Conservation (phyloP, 2,113 vertebrate species). For the Polypterus bichir region DNA sequence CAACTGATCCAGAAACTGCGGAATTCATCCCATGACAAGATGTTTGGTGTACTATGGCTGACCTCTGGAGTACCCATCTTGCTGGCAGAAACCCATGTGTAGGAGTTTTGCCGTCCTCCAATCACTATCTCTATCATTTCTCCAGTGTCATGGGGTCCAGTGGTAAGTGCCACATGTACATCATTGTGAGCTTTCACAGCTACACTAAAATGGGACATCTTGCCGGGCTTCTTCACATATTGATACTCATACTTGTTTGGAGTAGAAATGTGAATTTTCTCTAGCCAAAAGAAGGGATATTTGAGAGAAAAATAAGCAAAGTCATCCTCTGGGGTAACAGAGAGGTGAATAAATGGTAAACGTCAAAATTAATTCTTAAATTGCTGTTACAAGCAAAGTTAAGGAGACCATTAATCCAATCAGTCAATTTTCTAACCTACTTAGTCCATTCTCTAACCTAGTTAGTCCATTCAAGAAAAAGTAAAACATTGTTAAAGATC, state of each 20-base stretch:
- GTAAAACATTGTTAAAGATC: too few species aligned
- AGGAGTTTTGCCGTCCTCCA: constrained; percentile 72
- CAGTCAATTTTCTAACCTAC: too few species aligned
- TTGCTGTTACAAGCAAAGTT: too few species aligned
- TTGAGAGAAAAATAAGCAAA: neutral
- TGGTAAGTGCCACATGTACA: constrained; percentile 70
- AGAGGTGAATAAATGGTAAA: neutral
- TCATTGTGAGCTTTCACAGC: constrained; percentile 80
- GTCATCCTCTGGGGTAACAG: too few species aligned
- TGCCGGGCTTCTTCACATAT: constrained; percentile 71
- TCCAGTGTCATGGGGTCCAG: constrained; percentile 66
- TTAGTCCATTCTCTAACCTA: too few species aligned
- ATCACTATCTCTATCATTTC: constrained; percentile 79
- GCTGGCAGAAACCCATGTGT: constrained; percentile 71
- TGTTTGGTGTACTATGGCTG: constrained; percentile 53
- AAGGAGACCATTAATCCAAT: too few species aligned
- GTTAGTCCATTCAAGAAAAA: too few species aligned
- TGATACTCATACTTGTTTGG: constrained; percentile 92
- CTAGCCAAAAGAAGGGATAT: constrained; percentile 37
- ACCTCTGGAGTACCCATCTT: constrained; percentile 74
- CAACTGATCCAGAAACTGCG: constrained; percentile 86
- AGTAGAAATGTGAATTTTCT: constrained; percentile 88
- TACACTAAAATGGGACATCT: constrained; percentile 64
- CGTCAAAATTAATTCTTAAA: neutral
- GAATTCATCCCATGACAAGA: constrained; percentile 89